Conservation (phyloP, 2,113 vertebrate species). For the Tychaedon coryphoeus region DNA sequence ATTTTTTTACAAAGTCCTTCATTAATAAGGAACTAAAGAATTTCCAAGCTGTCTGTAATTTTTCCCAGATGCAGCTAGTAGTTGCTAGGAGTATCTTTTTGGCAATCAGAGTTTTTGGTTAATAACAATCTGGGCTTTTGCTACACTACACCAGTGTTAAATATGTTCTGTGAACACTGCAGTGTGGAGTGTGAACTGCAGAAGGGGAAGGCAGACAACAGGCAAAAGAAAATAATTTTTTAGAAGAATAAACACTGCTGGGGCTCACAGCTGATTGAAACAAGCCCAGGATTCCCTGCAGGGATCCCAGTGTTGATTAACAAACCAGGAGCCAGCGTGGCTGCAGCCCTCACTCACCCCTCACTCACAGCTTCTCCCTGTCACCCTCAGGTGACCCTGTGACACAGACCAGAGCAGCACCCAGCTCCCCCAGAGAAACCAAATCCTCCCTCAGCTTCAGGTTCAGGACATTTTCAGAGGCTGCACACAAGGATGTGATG, state of each 20-base stretch:
- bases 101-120: constrained; percentile 45
- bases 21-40: constrained; percentile 49
- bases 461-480: background rate
- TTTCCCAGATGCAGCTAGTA: constrained; percentile 61
- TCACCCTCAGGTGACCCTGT: background rate
- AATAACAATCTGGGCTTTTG: constrained; percentile 49
- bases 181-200: background rate
- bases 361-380: background rate
- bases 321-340: background rate
- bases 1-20: constrained; percentile 1
- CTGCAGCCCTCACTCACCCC: background rate
- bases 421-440: background rate
- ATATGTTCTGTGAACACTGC: constrained; percentile 32
- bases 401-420: background rate
- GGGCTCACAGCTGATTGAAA: background rate
- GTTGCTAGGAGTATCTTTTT: constrained; percentile 56
- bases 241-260: background rate
- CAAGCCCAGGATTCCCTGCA: background rate
- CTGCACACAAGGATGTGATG: background rate
- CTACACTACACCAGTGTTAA: constrained; percentile 1
- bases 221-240: background rate
- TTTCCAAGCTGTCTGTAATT: constrained; percentile 60
- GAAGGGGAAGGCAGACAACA: constrained; percentile 19
- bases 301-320: background rate
- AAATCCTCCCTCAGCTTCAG: background rate